Percentiles rank a stretch among this genome's conserved stretches.
phyloP scores from a whole-genome alignment of 2,888 invertebrate genomes.

The Frankliniella fusca region DNA sequence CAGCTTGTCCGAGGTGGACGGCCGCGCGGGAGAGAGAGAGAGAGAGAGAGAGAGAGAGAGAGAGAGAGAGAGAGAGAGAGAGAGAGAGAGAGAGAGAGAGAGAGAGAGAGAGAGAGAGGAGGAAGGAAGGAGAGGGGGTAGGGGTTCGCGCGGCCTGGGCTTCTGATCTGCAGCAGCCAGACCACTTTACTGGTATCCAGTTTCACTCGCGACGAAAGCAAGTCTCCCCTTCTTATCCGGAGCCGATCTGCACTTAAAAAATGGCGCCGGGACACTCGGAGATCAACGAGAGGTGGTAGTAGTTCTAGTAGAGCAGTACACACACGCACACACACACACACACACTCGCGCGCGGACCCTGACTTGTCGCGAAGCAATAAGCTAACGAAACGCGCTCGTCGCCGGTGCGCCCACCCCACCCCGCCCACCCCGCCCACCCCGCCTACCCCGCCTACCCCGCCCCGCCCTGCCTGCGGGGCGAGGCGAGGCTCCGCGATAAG shows the following conservation, averaged over 20 bases:
- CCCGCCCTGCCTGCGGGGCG: neutral
- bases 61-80: too few relatives aligned
- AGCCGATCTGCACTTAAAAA: constrained; percentile 1
- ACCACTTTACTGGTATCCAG: constrained; percentile 22
- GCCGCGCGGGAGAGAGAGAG: too few relatives aligned
- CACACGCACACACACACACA: neutral
- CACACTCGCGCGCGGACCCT: neutral
- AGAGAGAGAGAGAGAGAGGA: neutral
- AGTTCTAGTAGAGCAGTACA: neutral
- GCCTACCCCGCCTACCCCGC: neutral
- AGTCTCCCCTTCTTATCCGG: neutral
- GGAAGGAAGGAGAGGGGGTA: neutral
- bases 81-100: neutral
- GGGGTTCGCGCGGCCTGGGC: neutral
- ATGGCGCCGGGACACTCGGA: constrained; percentile 17
- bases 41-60: too few relatives aligned
- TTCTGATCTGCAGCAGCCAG: neutral
- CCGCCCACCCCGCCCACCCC: too few relatives aligned
- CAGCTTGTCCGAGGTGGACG: neutral
- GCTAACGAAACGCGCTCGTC: constrained; percentile 10
- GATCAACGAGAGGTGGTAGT: neutral
- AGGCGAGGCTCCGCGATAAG: neutral
- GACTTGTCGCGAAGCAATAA: neutral
- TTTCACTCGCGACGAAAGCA: constrained; percentile 13
- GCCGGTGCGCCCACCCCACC: neutral